Conservation (phyloP, 2,888 invertebrate genomes). For the Iselma pallidipennis region DNA sequence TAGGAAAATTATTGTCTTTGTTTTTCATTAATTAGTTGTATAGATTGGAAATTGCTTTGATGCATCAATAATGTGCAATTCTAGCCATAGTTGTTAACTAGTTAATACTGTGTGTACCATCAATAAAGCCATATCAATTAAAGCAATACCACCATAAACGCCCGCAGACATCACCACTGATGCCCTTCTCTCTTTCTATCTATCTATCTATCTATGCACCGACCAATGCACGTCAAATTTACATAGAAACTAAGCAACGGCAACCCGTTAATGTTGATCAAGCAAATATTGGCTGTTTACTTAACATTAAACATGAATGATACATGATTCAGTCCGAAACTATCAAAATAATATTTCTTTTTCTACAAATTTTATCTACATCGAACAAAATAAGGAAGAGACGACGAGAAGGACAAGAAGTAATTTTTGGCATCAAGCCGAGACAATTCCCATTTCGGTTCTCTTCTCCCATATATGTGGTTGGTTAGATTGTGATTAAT, state of each 20-base stretch:
- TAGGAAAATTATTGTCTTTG: background rate
- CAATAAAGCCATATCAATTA: conserved; percentile 41
- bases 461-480: background rate
- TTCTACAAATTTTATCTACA: no score
- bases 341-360: no score
- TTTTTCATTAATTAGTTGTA: background rate
- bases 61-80: conserved; percentile 10
- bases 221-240: conserved; percentile 19
- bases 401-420: background rate
- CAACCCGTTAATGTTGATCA: conserved; percentile 9
- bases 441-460: background rate
- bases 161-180: conserved; percentile 19
- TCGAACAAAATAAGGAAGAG: background rate
- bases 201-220: conserved; percentile 11
- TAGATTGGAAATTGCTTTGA: background rate
- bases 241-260: conserved; percentile 17
- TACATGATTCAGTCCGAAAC: conserved; percentile 12
- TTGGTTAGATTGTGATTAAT: background rate
- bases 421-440: background rate
- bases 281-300: conserved; percentile 18
- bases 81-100: conserved; percentile 21
- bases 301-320: conserved; percentile 3
- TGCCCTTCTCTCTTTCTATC: conserved; percentile 10
- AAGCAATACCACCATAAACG: conserved; percentile 30
- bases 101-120: conserved; percentile 31